Evolutionary conservation across 1,140 invertebrate genomes (phyloP).

Genomic region (Pemphigus obesinymphae): DNA sequence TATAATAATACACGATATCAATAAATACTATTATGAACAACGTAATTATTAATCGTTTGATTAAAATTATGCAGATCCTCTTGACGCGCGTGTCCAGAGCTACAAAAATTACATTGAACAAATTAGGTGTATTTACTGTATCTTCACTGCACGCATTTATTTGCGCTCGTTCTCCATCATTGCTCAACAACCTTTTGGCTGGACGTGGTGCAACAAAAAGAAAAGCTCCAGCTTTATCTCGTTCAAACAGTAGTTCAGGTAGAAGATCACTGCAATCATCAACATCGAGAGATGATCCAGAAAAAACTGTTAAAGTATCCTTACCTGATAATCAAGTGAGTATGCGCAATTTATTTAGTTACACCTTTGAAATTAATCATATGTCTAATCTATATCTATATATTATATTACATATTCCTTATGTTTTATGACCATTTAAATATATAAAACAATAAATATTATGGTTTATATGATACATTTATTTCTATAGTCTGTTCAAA

Average conservation of each 20-base stretch:
- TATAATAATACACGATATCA: background rate
- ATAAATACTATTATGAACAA: conserved; percentile 45
- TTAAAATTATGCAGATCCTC: conserved; percentile 64
- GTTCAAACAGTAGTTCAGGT: conserved; percentile 81
- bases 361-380: too few species aligned
- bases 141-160: conserved; percentile 97
- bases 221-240: conserved; percentile 74
- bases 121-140: conserved; percentile 93
- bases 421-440: too few species aligned
- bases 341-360: background rate
- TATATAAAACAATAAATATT: too few species aligned
- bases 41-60: conserved; percentile 3
- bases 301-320: conserved; percentile 81
- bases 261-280: conserved; percentile 75
- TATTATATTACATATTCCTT: too few species aligned
- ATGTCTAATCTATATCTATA: too few species aligned
- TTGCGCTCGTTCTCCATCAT: conserved; percentile 85
- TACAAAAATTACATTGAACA: conserved; percentile 90
- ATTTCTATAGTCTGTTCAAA: conserved; percentile 64
- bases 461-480: background rate
- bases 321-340: conserved; percentile 78
- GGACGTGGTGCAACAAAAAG: conserved; percentile 84
- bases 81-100: conserved; percentile 90
- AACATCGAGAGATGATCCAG: conserved; percentile 69
- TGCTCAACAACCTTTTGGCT: conserved; percentile 86